Base-by-base conservation (phyloP, 2,113 vertebrate genomes). In the Pomatostomus ruficeps region DNA sequence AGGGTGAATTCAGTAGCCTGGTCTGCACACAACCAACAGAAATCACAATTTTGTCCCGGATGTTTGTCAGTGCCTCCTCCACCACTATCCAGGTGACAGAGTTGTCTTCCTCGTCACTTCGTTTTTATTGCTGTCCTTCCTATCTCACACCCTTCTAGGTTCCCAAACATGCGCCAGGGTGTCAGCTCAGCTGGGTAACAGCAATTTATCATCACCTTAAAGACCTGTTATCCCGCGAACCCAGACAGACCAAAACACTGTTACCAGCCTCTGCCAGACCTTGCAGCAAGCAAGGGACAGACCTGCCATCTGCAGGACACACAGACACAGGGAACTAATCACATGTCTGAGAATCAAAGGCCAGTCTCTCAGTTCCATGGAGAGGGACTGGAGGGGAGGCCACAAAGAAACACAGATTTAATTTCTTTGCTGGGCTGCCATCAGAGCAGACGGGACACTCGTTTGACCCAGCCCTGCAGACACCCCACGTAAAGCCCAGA, bases 371-470 rank as follows among this genome's bases (percentile, higher is more conserved):
- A 10, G 49, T n/a, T 17, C 36, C 1, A 0, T 7, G 9, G n/a
- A 57, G 31, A 42, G 20, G 29, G 11, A 35, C 19, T 51, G 59
- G 20, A 5, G 3, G 43, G 57, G 14, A 75, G 4, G 58, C 31
- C 21, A 38, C 2, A 5, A 33, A 57, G 48, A 46, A 42, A 77
- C 9, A 66, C 7, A 25, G 49, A 54, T 25, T 25, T 20, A 4
- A 65, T 51, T 55, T 77, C 18, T 33, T 73, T 18, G 23, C 31
- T 38, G 52, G 31, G 61, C 5, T 68, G 61, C 28, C 2, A 1
- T 28, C 40, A 75, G 58, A 79, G 36, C 45, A 54, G 45, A 16
- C 0, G 0, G 38, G 33, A 26, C 1, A 9, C 8, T 15, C 0
- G 0, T 62, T 19, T 4, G 14, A 51, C 46, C 40, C 12, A 19